Evolutionary conservation across 2,113 vertebrate species (phyloP).

Genomic region (Uria lomvia): DNA sequence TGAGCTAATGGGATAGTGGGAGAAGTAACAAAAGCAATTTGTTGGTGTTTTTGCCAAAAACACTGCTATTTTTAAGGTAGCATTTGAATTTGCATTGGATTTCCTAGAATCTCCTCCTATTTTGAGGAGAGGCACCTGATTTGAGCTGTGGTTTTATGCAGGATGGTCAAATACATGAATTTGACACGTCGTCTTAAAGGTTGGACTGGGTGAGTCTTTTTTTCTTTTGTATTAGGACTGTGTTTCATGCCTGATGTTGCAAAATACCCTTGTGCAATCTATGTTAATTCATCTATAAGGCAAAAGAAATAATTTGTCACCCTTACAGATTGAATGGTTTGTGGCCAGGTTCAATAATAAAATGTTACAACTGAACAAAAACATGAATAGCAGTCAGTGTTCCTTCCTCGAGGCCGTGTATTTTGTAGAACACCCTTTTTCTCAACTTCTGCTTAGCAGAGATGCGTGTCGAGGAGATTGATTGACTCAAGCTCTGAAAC

Average conservation of each 20-base stretch:
- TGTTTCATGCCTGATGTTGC: not conserved
- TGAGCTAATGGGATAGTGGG: not conserved
- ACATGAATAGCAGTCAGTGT: not conserved
- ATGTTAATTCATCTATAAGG: not conserved
- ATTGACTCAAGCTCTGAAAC: not conserved
- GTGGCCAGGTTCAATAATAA: not conserved
- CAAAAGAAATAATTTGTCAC: not conserved
- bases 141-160: not conserved
- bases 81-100: not conserved
- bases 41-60: not conserved
- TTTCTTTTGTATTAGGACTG: not conserved
- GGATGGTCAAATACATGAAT: not conserved
- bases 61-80: constrained; percentile 14
- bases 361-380: not conserved
- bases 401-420: not conserved
- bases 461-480: not conserved
- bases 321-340: not conserved
- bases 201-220: not conserved
- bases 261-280: not conserved
- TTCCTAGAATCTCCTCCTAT: not conserved
- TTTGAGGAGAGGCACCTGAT: not conserved
- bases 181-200: not conserved
- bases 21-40: not conserved
- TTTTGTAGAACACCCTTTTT: not conserved
- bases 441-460: not conserved